Evolutionary conservation across 2,797 vertebrate species (phyloP).

Genomic region (Silurus aristotelis): DNA sequence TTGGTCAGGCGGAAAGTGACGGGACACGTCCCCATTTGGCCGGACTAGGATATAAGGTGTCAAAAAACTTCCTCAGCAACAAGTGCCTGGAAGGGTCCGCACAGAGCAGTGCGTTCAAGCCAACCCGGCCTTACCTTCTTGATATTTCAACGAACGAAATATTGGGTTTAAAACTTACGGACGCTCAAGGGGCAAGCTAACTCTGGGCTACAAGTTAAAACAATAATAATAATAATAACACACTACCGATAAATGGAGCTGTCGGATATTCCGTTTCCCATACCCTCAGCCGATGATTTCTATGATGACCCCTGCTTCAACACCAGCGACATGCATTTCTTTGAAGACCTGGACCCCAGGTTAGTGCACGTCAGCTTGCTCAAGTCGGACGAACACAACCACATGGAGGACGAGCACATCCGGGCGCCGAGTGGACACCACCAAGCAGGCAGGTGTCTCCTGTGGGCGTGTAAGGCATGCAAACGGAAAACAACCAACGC

Average conservation of each 20-base stretch:
- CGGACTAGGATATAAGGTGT: slow-evolving; percentile 67
- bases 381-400: slow-evolving; percentile 83
- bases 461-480: slow-evolving; percentile 98
- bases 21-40: slow-evolving; percentile 55
- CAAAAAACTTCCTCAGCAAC: slow-evolving; percentile 43
- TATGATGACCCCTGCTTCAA: slow-evolving; percentile 96
- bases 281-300: slow-evolving; percentile 86
- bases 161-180: not conserved
- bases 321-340: slow-evolving; percentile 94
- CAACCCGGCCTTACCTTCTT: not conserved
- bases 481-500: slow-evolving; percentile 96
- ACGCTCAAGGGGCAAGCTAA: not conserved
- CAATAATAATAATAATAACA: too few species aligned
- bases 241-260: slow-evolving; percentile 76
- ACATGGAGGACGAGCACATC: slow-evolving; percentile 87
- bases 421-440: slow-evolving; percentile 86
- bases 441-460: slow-evolving; percentile 92
- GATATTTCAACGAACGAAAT: slow-evolving; percentile 9
- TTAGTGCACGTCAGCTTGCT: slow-evolving; percentile 88
- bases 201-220: not conserved
- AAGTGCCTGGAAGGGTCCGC: slow-evolving; percentile 48
- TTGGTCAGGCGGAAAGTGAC: slow-evolving; percentile 64
- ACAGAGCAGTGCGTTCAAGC: slow-evolving; percentile 15
- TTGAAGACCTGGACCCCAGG: slow-evolving; percentile 94
- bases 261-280: slow-evolving; percentile 89